A percentile compares a stretch with the other conserved stretches of the same genome.
These are phyloP conservation scores for Polypterus bichir DNA, from an alignment of 2,113 vertebrate species.

Conservation along the genomic window DNA sequence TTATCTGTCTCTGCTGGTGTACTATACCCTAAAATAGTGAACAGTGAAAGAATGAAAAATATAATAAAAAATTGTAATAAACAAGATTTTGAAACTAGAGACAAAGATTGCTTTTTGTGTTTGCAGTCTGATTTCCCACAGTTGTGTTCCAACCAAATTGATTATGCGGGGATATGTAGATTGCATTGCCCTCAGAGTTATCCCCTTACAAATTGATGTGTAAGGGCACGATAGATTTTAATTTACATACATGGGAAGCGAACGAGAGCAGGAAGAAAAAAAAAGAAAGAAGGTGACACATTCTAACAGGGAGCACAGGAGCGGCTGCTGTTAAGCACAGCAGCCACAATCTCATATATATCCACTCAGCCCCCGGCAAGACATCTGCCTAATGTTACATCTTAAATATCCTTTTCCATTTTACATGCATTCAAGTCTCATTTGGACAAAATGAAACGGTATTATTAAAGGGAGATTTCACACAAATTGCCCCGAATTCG, in stretches of 20 bases:
- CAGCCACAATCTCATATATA: constrained; percentile 61
- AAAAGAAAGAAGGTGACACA: constrained; percentile 36
- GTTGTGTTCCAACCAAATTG: constrained; percentile 44
- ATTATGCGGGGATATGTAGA: constrained; percentile 53
- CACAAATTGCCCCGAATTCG: constrained; percentile 93
- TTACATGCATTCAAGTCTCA: constrained; percentile 77
- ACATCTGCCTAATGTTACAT: constrained; percentile 70
- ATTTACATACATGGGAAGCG: constrained; percentile 33
- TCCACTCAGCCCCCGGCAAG: constrained; percentile 52
- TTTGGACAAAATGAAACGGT: constrained; percentile 72
- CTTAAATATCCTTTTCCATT: constrained; percentile 71
- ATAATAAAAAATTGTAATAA: not conserved
- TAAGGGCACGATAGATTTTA: constrained; percentile 55
- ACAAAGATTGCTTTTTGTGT: constrained; percentile 52
- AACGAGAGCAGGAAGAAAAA: constrained; percentile 20
- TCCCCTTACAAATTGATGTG: constrained; percentile 36
- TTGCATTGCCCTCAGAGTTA: constrained; percentile 40
- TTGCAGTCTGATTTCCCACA: constrained; percentile 22
- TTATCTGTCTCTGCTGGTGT: no score
- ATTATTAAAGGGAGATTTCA: constrained; percentile 93
- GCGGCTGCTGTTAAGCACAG: constrained; percentile 47
- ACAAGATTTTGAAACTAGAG: constrained; percentile 8
- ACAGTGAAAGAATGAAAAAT: no score
- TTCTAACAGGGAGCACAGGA: constrained; percentile 38
- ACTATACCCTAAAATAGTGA: no score